Base-by-base conservation (phyloP, 2,888 invertebrate genomes). In the Hirtodrosophila histrioides region DNA sequence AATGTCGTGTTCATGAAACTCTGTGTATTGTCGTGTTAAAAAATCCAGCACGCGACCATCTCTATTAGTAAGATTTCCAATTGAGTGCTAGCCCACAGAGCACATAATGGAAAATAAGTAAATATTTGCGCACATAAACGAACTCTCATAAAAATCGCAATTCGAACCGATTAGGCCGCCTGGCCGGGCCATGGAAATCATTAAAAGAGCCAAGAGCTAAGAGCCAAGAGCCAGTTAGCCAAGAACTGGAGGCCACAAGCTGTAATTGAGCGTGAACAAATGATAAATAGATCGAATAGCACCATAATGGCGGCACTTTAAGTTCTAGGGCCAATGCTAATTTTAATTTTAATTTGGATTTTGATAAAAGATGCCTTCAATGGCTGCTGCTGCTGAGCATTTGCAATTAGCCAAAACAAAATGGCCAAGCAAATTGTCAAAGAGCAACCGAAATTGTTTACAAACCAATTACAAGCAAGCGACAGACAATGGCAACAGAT, bases 401-500 rank as follows among this genome's bases (percentile, higher is more conserved):
- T 76, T 48, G 69, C 83, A 82, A 85, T 87, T 82, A 85, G 71
- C 83, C 54, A 35, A 57, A 69, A 66, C 51, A 41, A 66, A 86
- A 86, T 76, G 69, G 74, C 69, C 67, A 55, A 49, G 61, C 49
- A 71, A 71, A 86, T 84, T 86, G 84, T 86, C 88, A 86, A 84
- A 84, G 82, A 69, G 57, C 68, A 66, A 68, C 45, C 56, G 53
- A 81, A 84, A 86, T 81, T 88, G 88, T 88, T 84, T 88, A 84
- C 87, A 78, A 88, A 75, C 75, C 87, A 84, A 88, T 88, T 88
- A 83, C 83, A 70, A 66, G 68, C 50, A 51, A 67, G 39, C 49
- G 50, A 43, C 39, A 73, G 69, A 86, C 85, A 86, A 84, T 71
- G 73, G 78, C 81, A 69, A 75, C 81, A 77, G 86, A 80, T 83